These are phyloP conservation scores for Oeneis ivallda DNA, from an alignment of 2,888 invertebrate species.

Conservation along the genomic window DNA sequence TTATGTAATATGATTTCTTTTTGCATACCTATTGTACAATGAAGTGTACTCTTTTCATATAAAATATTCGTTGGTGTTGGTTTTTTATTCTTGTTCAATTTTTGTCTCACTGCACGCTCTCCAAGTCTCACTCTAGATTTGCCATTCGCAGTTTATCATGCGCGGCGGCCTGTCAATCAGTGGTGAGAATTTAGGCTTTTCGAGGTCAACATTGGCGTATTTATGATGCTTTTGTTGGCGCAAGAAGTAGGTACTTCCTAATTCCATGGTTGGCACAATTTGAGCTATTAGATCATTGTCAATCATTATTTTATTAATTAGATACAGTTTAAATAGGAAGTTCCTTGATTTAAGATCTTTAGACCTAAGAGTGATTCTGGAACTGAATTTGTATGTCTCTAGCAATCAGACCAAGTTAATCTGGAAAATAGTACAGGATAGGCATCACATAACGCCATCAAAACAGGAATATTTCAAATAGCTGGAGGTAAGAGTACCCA, in stretches of 20 bases:
- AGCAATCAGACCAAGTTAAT: no score
- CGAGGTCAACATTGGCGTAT: conserved; percentile 21
- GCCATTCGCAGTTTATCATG: conserved; percentile 75
- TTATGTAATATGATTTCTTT: no score
- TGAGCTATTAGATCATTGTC: neutral
- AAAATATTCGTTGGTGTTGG: no score
- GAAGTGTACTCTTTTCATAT: no score
- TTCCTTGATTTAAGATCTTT: neutral
- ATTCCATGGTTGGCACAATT: neutral
- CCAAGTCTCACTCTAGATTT: conserved; percentile 49
- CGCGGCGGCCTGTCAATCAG: conserved; percentile 59
- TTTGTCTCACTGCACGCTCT: neutral
- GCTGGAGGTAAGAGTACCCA: no score
- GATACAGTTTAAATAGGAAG: neutral
- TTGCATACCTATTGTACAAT: no score
- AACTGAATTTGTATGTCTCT: no score
- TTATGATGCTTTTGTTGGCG: conserved; percentile 18
- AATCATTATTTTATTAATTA: conserved; percentile 4
- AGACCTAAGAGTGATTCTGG: neutral
- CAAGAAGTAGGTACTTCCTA: no score
- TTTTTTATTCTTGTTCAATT: neutral
- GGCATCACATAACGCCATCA: no score
- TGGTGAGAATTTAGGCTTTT: conserved; percentile 38
- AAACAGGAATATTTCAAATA: no score
- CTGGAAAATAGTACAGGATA: no score